These are phyloP conservation scores for Crambe crambe DNA, from an alignment of 37 sponge, comb jelly and placozoan species.

Conservation along the genomic window DNA sequence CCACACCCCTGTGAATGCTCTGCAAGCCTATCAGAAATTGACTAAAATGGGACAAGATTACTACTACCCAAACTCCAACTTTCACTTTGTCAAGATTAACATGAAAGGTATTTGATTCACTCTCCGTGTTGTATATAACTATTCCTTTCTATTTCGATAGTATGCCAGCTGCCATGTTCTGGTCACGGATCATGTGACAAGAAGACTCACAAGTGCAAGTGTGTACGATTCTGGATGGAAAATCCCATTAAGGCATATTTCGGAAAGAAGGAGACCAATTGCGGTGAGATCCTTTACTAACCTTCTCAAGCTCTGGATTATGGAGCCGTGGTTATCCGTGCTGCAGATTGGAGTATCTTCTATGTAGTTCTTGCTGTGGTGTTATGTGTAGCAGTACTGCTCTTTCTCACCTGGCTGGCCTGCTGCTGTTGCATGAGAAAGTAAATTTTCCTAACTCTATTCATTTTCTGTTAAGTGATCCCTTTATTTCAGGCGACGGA, in stretches of 20 bases:
- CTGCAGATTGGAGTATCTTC: constrained; percentile 55
- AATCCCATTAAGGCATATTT: constrained; percentile 81
- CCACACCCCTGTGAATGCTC: constrained; percentile 17
- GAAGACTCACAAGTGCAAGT: constrained; percentile 69
- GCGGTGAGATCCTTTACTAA: constrained; percentile 47
- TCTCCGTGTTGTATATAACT: not conserved
- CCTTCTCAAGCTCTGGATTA: no score
- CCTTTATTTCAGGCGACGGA: not conserved
- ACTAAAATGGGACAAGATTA: constrained; percentile 39
- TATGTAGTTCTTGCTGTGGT: constrained; percentile 60
- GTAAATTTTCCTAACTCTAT: constrained; percentile 15
- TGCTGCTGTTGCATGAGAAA: constrained; percentile 77
- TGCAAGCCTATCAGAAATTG: constrained; percentile 25
- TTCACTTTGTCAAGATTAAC: constrained; percentile 27
- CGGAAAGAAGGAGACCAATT: constrained; percentile 49
- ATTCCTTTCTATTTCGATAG: no score
- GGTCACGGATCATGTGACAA: constrained; percentile 76
- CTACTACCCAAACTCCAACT: not conserved
- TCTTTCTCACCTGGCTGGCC: constrained; percentile 48
- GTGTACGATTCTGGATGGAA: constrained; percentile 89
- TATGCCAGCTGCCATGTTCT: constrained; percentile 79
- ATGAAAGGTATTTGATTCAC: constrained; percentile 36
- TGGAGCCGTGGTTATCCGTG: no score
- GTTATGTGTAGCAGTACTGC: constrained; percentile 11
- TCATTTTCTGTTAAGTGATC: not conserved